Conservation (phyloP, 2,888 invertebrate species). For the Drosophila neonasuta region DNA sequence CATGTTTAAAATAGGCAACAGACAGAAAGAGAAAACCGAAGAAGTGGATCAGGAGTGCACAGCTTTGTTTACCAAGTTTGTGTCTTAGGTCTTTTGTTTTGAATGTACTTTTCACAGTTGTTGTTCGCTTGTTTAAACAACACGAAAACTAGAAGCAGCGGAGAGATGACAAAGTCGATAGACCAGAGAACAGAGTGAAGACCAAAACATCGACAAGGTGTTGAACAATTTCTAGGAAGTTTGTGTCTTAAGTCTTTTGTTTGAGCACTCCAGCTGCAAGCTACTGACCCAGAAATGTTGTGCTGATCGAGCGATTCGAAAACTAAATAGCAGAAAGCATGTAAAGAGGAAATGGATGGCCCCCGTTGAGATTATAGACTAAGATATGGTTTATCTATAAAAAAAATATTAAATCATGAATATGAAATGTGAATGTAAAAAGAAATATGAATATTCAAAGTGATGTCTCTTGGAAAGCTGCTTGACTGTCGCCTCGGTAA, state of each 20-base stretch:
- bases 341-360: neutral
- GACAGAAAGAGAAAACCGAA: neutral
- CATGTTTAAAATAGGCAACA: neutral
- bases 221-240: constrained; percentile 10
- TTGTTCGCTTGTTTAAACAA: neutral
- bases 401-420: neutral
- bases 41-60: neutral
- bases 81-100: constrained; percentile 58
- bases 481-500: neutral
- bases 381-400: neutral
- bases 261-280: constrained; percentile 14
- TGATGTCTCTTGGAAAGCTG: constrained; percentile 9
- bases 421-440: constrained; percentile 9
- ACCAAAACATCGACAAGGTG: neutral
- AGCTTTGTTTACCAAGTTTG: constrained; percentile 35
- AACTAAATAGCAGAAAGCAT: constrained; percentile 2
- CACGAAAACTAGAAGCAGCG: neutral
- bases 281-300: constrained; percentile 1
- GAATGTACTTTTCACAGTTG: neutral
- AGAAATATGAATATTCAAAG: constrained; percentile 9
- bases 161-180: neutral
- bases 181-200: neutral
- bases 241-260: constrained; percentile 43
- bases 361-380: neutral
- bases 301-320: neutral